Conservation (phyloP, 1,140 invertebrate species). For the Rhagoletis zephyria region DNA sequence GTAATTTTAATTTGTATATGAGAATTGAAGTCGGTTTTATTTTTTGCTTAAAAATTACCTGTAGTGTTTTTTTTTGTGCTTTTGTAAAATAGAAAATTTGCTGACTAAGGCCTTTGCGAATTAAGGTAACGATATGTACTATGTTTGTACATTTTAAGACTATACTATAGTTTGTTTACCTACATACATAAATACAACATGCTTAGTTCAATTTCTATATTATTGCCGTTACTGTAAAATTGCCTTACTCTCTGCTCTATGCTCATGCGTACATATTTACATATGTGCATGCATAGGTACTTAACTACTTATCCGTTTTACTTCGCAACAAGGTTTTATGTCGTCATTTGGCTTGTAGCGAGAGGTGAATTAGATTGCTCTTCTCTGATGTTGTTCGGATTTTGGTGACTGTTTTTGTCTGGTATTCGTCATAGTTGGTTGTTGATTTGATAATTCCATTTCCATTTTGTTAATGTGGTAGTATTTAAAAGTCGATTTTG, state of each 20-base stretch:
- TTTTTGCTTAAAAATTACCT: too few relatives aligned
- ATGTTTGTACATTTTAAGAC: not conserved
- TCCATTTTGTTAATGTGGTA: conserved; percentile 13
- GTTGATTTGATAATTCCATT: not conserved
- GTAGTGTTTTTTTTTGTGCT: too few relatives aligned
- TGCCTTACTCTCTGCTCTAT: too few relatives aligned
- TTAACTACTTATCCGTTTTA: not conserved
- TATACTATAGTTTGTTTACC: not conserved
- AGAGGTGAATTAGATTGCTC: conserved; percentile 3
- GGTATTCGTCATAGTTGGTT: not conserved
- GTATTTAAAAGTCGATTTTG: not conserved
- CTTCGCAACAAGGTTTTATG: not conserved
- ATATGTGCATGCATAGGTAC: not conserved
- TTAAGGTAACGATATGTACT: too few relatives aligned
- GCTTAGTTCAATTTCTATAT: not conserved
- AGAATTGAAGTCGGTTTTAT: too few relatives aligned
- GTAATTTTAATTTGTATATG: too few relatives aligned
- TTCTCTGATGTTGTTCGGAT: not conserved
- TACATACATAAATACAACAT: not conserved
- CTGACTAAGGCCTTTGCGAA: too few relatives aligned
- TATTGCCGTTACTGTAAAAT: too few relatives aligned
- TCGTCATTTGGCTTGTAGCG: not conserved
- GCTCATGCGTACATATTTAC: not conserved
- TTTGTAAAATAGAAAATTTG: too few relatives aligned
- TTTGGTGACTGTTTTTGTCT: conserved; percentile 4